Evolutionary conservation across 1,140 invertebrate species (phyloP).

Genomic region (Batillaria attramentaria): DNA sequence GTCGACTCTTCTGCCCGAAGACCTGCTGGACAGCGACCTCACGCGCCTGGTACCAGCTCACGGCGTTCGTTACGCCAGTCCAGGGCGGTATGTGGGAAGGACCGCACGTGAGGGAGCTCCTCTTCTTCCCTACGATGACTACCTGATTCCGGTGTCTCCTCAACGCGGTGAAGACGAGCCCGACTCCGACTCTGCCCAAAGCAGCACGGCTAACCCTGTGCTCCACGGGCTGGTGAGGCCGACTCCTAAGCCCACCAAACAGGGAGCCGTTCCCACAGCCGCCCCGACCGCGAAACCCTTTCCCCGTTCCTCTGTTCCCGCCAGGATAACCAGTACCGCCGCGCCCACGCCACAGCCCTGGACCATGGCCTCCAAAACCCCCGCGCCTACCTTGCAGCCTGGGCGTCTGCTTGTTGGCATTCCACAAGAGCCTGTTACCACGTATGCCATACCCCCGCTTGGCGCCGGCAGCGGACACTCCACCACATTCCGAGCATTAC

Average conservation of each 20-base stretch:
- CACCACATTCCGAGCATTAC: too few species aligned
- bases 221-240: not conserved
- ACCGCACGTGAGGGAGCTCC: too few species aligned
- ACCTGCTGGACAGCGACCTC: too few species aligned
- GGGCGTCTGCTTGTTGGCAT: not conserved
- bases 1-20: too few species aligned
- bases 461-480: not conserved
- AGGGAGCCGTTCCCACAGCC: not conserved
- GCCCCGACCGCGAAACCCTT: not conserved
- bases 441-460: not conserved
- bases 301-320: not conserved
- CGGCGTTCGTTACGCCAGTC: too few species aligned
- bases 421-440: not conserved
- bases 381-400: too few species aligned
- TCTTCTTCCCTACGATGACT: conserved; percentile 9
- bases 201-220: not conserved
- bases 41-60: too few species aligned
- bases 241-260: not conserved
- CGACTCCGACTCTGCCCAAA: not conserved
- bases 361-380: not conserved
- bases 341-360: not conserved
- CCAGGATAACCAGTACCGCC: not conserved
- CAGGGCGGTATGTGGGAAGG: too few species aligned
- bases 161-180: not conserved
- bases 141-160: not conserved